Evolutionary conservation across 2,888 invertebrate genomes (phyloP).

Genomic region (Cataglyphis cursor): DNA sequence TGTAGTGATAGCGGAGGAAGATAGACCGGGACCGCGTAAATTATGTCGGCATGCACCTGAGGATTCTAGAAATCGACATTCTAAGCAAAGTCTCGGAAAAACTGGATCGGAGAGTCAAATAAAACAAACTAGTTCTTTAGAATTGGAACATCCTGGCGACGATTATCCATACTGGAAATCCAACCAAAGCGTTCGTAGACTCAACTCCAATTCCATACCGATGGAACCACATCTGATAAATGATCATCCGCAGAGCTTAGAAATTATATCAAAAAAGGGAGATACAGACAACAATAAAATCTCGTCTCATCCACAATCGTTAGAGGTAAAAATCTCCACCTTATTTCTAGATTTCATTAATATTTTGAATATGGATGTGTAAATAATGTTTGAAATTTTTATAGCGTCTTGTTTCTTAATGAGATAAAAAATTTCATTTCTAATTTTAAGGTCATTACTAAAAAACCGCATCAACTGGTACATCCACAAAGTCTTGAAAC

Average conservation of each 20-base stretch:
- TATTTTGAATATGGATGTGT: neutral
- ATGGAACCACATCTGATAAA: slow-evolving; percentile 82
- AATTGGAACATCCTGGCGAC: slow-evolving; percentile 86
- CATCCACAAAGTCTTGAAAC: slow-evolving; percentile 86
- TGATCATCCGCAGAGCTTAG: slow-evolving; percentile 85
- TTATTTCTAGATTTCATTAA: neutral
- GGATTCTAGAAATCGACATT: slow-evolving; percentile 82
- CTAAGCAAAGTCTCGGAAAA: slow-evolving; percentile 84
- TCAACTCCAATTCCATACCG: slow-evolving; percentile 83
- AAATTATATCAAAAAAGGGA: slow-evolving; percentile 84
- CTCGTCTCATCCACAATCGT: slow-evolving; percentile 85
- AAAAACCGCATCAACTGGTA: slow-evolving; percentile 83
- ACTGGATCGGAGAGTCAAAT: slow-evolving; percentile 87
- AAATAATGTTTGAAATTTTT: neutral
- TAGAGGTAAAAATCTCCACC: slow-evolving; percentile 78
- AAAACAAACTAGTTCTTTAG: slow-evolving; percentile 89
- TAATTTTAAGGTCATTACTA: slow-evolving; percentile 80
- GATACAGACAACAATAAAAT: slow-evolving; percentile 84
- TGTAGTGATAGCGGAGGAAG: slow-evolving; percentile 80
- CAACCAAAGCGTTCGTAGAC: slow-evolving; percentile 83
- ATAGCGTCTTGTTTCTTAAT: neutral
- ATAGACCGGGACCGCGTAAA: slow-evolving; percentile 78
- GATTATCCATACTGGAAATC: slow-evolving; percentile 85
- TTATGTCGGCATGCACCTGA: slow-evolving; percentile 83
- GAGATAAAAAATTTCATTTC: neutral